Percentiles rank a stretch among this genome's conserved stretches.
Conservation (phyloP, 2,888 invertebrate genomes). For the Zelleria hepariella region DNA sequence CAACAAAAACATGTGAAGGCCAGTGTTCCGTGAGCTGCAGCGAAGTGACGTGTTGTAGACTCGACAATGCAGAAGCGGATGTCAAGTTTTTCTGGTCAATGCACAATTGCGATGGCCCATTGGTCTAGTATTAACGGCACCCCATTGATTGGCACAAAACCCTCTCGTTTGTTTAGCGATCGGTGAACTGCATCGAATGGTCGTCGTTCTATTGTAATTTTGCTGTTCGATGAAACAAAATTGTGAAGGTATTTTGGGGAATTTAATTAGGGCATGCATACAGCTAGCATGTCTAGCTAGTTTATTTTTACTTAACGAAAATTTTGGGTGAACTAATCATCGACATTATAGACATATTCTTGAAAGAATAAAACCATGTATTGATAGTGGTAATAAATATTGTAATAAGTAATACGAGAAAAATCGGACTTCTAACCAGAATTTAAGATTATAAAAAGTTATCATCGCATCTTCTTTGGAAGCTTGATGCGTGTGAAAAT, state of each 20-base stretch:
- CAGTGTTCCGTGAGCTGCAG: not conserved
- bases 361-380: too few relatives aligned
- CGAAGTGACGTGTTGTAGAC: not conserved
- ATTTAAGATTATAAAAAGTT: not conserved
- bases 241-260: not conserved
- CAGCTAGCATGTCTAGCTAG: not conserved
- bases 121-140: slow-evolving; percentile 61
- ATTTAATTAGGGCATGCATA: not conserved
- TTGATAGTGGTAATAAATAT: too few relatives aligned
- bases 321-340: too few relatives aligned
- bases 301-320: too few relatives aligned
- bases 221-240: slow-evolving; percentile 8
- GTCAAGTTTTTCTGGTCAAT: slow-evolving; percentile 1
- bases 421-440: not conserved
- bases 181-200: slow-evolving; percentile 49
- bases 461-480: not conserved
- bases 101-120: slow-evolving; percentile 46
- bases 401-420: too few relatives aligned
- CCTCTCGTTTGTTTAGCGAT: slow-evolving; percentile 56
- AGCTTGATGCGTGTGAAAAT: slow-evolving; percentile 4
- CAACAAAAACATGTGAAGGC: not conserved
- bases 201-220: slow-evolving; percentile 31
- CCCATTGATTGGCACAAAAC: slow-evolving; percentile 61
- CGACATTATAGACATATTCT: too few relatives aligned
- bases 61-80: slow-evolving; percentile 19